Evolutionary conservation across 2,113 vertebrate species (phyloP), one percentile per base, ranked within the genome.

Genomic region (Dasyornis broadbenti): DNA sequence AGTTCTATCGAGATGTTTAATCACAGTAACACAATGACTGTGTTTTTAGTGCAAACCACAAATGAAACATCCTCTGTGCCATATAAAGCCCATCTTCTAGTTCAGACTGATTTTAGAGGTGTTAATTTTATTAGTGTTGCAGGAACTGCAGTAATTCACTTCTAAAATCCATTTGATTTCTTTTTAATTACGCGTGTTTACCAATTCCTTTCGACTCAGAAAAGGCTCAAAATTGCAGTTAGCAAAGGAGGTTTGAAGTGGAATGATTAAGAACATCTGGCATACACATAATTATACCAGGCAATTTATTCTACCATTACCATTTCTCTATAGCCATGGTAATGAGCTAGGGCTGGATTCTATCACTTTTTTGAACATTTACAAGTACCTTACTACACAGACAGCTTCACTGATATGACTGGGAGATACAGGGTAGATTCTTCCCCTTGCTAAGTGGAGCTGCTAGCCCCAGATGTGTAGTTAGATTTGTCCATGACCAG

Each of bases 261-360:
- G 88, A 94, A 92, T 94, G 93, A 96, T 96, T 95, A 92, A 96
- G 88, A 94, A 95, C 92, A 96, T 90, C 92, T 96, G 94, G 92
- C 47, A 70, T 26, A 64, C 37, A 73, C 75, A 63, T 94, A 95
- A 96, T 95, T 95, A 93, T 70, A 77, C 52, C 30, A 90, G 44
- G 71, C 87, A 91, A 96, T 97, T 94, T 96, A 82, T 96, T 95
- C 79, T 15, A 53, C 87, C 71, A 88, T 90, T 94, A 90, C 79
- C 85, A 75, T 90, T 88, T 73, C 75, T 70, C 75, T 94, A 76
- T 22, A 91, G 75, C 90, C 0, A 1, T 77, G 66, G 64, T 93
- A 94, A 91, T 79, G 82, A 94, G 57, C 75, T 76, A 68, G 73
- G 70, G 70, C 66, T 92, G 71, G 68, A 47, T 94, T 86, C 50